Percentiles rank a stretch among this genome's conserved stretches.
These are phyloP conservation scores for Siphamia tubifer DNA, from an alignment of 2,113 vertebrate genomes.

Conservation along the genomic window DNA sequence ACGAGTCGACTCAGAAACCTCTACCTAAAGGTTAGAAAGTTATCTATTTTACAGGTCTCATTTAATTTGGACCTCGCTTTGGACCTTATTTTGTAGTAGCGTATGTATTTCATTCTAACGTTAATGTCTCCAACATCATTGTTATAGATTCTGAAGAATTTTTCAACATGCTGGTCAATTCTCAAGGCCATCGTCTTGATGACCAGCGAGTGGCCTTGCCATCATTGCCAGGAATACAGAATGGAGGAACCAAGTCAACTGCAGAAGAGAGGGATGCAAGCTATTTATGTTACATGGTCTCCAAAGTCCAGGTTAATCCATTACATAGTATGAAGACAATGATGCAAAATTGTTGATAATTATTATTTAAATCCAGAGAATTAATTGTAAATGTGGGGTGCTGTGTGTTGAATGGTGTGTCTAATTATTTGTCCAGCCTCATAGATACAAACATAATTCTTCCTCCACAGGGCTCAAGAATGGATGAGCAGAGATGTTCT, in stretches of 20 bases:
- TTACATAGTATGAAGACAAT: neutral
- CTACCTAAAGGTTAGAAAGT: slow-evolving; percentile 48
- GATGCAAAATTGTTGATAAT: neutral
- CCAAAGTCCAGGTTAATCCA: slow-evolving; percentile 66
- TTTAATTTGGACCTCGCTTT: no score
- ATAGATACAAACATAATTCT: neutral
- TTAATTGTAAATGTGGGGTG: neutral
- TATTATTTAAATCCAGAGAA: neutral
- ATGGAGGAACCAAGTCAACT: slow-evolving; percentile 59
- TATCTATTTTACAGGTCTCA: no score
- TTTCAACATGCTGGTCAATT: slow-evolving; percentile 80
- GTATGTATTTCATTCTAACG: neutral
- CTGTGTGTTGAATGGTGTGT: neutral
- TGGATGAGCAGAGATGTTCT: slow-evolving; percentile 74
- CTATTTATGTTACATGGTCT: slow-evolving; percentile 71
- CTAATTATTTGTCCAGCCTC: neutral
- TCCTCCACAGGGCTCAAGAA: slow-evolving; percentile 60
- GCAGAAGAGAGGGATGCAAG: slow-evolving; percentile 47
- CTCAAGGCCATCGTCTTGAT: slow-evolving; percentile 82
- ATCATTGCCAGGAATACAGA: slow-evolving; percentile 80
- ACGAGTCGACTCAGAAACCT: slow-evolving; percentile 23
- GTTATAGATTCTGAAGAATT: slow-evolving; percentile 80
- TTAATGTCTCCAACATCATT: neutral
- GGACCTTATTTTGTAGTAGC: no score
- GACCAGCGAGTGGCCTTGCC: slow-evolving; percentile 83